Evolutionary conservation across 2,797 vertebrate genomes (phyloP).

Genomic region (Phoeniculus purpureus): DNA sequence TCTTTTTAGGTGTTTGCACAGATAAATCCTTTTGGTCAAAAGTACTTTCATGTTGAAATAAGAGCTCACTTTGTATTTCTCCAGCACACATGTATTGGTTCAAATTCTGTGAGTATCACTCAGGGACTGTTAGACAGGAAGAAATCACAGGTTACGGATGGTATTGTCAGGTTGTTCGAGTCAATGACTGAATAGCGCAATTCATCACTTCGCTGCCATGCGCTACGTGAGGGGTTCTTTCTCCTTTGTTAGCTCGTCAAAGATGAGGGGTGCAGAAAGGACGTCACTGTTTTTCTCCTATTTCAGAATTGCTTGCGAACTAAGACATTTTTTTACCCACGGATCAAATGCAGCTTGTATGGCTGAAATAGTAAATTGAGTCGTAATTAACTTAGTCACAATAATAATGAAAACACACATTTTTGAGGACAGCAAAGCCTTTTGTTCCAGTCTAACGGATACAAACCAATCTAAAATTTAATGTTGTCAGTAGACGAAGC

Average conservation of each 20-base stretch:
- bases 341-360: neutral
- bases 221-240: neutral
- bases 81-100: neutral
- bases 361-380: slow-evolving; percentile 44
- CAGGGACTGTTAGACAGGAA: neutral
- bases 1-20: slow-evolving; percentile 41
- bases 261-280: slow-evolving; percentile 20
- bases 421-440: slow-evolving; percentile 45
- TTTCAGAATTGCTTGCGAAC: slow-evolving; percentile 28
- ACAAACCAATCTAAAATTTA: slow-evolving; percentile 55
- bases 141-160: neutral
- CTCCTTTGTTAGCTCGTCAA: slow-evolving; percentile 32
- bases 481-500: neutral
- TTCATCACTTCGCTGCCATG: slow-evolving; percentile 48
- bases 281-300: slow-evolving; percentile 12
- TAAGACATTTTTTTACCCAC: neutral
- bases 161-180: slow-evolving; percentile 29
- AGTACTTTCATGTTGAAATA: slow-evolving; percentile 23
- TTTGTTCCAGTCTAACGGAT: slow-evolving; percentile 32
- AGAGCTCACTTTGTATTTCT: slow-evolving; percentile 5
- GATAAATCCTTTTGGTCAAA: neutral
- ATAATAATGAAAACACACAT: slow-evolving; percentile 34
- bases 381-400: slow-evolving; percentile 46
- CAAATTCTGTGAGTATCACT: neutral
- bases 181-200: slow-evolving; percentile 13